A percentile compares a stretch with the other conserved stretches of the same genome.
phyloP scores from a whole-genome alignment of 37 sponge, comb jelly and placozoan genomes.

The Beroe ovata region DNA sequence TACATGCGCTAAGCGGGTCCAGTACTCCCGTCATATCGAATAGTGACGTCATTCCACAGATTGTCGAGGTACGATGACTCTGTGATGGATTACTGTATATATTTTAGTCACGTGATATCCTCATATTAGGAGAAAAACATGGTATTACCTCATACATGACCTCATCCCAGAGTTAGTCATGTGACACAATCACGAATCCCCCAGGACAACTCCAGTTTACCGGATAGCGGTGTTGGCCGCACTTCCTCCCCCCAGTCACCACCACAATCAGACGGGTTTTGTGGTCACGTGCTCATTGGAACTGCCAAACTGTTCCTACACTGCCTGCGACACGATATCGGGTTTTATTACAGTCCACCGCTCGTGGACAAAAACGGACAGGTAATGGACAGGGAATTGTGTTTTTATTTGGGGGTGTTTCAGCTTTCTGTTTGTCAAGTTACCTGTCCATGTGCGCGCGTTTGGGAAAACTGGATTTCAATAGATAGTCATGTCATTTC shows the following conservation, averaged over 20 bases:
- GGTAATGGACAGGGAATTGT: not conserved
- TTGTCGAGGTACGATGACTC: conserved; percentile 40
- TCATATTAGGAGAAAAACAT: too few relatives aligned
- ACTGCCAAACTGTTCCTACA: conserved; percentile 66
- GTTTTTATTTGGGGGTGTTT: not conserved
- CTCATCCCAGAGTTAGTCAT: too few relatives aligned
- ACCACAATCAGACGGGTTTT: conserved; percentile 36
- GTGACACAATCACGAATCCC: too few relatives aligned
- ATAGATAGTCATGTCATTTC: too few relatives aligned
- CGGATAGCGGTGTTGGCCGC: conserved; percentile 15
- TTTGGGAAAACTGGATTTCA: too few relatives aligned
- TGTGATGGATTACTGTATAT: too few relatives aligned
- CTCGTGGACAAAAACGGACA: conserved; percentile 57
- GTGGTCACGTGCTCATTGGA: conserved; percentile 54
- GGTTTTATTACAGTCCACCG: conserved; percentile 23
- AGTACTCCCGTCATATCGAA: not conserved
- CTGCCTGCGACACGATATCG: conserved; percentile 55
- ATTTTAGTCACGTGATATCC: too few relatives aligned
- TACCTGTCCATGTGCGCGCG: too few relatives aligned
- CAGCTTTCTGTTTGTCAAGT: too few relatives aligned
- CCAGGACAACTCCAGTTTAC: conserved; percentile 9
- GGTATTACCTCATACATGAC: too few relatives aligned
- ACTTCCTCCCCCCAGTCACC: conserved; percentile 51
- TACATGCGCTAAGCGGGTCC: not conserved
- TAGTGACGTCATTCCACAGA: conserved; percentile 56